A percentile compares a stretch with the other conserved stretches of the same genome.
phyloP scores from a whole-genome alignment of 2,888 invertebrate genomes.

The Rugalucina vietnamica region DNA sequence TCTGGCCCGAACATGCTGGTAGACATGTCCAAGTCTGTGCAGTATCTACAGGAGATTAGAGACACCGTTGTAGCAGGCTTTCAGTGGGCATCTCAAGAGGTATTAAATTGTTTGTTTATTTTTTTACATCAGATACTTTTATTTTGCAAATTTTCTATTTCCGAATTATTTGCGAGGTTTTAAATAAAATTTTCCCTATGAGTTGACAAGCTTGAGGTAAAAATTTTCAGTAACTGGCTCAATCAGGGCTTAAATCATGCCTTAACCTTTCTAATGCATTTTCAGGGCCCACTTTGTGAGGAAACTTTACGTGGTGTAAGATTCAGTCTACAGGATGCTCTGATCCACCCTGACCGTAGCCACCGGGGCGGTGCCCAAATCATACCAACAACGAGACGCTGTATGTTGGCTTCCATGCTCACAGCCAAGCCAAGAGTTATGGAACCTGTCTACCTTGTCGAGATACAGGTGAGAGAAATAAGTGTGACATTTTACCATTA shows the following conservation, averaged over 20 bases:
- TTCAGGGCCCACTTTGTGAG: slow-evolving; percentile 96
- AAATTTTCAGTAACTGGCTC: too few species aligned
- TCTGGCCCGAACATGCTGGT: slow-evolving; percentile 98
- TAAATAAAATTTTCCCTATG: too few species aligned
- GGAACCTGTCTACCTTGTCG: slow-evolving; percentile 99
- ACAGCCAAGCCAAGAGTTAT: slow-evolving; percentile 97
- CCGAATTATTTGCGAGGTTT: too few species aligned
- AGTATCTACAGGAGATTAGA: slow-evolving; percentile 99
- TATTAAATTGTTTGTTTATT: too few species aligned
- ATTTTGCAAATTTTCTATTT: too few species aligned
- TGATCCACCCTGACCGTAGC: slow-evolving; percentile 99
- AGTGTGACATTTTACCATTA: too few species aligned
- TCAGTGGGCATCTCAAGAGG: slow-evolving; percentile 99
- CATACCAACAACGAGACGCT: slow-evolving; percentile 99
- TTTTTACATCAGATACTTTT: too few species aligned
- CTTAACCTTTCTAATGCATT: too few species aligned
- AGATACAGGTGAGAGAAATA: slow-evolving; percentile 99
- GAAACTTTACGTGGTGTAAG: slow-evolving; percentile 97
- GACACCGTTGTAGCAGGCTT: slow-evolving; percentile 99
- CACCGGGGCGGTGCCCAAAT: slow-evolving; percentile 99
- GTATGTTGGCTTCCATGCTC: slow-evolving; percentile 96
- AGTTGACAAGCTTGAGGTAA: too few species aligned
- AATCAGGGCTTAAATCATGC: too few species aligned
- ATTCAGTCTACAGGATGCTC: slow-evolving; percentile 99
- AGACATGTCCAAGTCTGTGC: slow-evolving; percentile 99